These are phyloP conservation scores for Octodonta nipae DNA, from an alignment of 2,888 invertebrate genomes.

Conservation along the genomic window DNA sequence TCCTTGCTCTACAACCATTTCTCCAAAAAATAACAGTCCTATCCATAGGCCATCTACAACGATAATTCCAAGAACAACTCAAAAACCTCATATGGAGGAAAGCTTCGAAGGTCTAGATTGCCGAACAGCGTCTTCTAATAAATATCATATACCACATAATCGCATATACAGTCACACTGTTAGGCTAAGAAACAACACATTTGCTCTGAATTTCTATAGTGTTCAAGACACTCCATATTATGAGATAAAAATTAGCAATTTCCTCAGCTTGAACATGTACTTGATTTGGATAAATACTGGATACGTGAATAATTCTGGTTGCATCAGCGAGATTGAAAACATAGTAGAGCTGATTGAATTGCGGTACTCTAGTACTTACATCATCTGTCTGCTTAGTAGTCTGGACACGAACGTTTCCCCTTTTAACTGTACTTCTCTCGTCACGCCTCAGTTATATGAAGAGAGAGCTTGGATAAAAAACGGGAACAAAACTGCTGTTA, in stretches of 20 bases:
- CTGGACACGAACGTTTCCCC: constrained; percentile 8
- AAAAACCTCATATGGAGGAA: too few species aligned
- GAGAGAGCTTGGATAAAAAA: constrained; percentile 10
- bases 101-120: not conserved
- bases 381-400: constrained; percentile 9
- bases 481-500: constrained; percentile 7
- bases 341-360: constrained; percentile 5
- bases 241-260: constrained; percentile 8
- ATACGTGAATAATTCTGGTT: constrained; percentile 8
- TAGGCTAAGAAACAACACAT: constrained; percentile 8
- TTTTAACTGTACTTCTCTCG: constrained; percentile 11
- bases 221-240: constrained; percentile 9
- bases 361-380: constrained; percentile 6
- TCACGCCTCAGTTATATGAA: constrained; percentile 7
- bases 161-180: constrained; percentile 7
- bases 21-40: not conserved
- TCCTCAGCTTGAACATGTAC: constrained; percentile 5
- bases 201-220: constrained; percentile 9
- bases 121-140: constrained; percentile 2
- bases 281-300: constrained; percentile 10
- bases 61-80: too few species aligned
- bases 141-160: constrained; percentile 5
- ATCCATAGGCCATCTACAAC: not conserved
- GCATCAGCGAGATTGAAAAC: constrained; percentile 8
- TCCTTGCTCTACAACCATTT: too few species aligned